Percentiles rank a stretch among this genome's conserved stretches.
Conservation (phyloP, 2,888 invertebrate genomes). For the Creontiades dilutus region DNA sequence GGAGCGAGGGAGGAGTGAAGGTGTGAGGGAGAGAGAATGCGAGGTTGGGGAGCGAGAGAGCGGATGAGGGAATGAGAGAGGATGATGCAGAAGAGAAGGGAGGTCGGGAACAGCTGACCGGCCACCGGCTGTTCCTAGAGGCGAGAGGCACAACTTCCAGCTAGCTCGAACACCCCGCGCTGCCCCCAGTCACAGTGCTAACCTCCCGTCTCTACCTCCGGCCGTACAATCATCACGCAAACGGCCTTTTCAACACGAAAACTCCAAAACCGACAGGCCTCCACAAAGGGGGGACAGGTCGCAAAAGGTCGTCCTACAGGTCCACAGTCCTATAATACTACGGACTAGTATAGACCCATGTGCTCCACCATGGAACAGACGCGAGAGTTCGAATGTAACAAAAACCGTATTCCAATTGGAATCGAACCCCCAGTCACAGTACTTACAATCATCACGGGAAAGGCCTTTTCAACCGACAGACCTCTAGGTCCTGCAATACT, state of each 20-base stretch:
- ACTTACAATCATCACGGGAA: too few relatives aligned
- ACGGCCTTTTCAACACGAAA: neutral
- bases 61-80: neutral
- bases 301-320: neutral
- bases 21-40: too few relatives aligned
- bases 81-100: neutral
- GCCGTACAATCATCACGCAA: neutral
- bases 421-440: too few relatives aligned
- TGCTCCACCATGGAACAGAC: too few relatives aligned
- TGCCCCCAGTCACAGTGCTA: neutral
- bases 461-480: too few relatives aligned
- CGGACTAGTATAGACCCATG: too few relatives aligned
- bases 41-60: neutral
- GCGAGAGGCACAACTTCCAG: slow-evolving; percentile 64
- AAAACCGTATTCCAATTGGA: too few relatives aligned
- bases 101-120: slow-evolving; percentile 49
- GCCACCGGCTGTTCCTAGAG: slow-evolving; percentile 47
- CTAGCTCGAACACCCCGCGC: neutral
- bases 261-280: neutral
- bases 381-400: too few relatives aligned
- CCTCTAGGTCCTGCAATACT: too few relatives aligned
- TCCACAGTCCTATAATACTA: too few relatives aligned
- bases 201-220: too few relatives aligned
- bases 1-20: neutral
- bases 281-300: neutral